Evolutionary conservation across 2,888 invertebrate species (phyloP).

Genomic region (Patella ulyssiponensis): DNA sequence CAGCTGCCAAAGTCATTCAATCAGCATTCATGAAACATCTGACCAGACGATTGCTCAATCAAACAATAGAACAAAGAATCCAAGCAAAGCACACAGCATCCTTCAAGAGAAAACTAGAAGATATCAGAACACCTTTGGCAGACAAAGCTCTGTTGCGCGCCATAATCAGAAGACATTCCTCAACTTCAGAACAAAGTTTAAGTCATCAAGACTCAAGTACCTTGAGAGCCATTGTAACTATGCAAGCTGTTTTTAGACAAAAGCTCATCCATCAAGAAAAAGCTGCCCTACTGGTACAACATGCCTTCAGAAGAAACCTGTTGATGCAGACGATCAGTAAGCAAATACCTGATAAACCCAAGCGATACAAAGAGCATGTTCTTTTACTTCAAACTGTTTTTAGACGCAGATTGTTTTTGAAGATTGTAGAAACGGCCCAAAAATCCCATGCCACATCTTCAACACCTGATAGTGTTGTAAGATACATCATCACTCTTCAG

Average conservation of each 20-base stretch:
- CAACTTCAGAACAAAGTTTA: not conserved
- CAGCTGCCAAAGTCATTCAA: slow-evolving; percentile 11
- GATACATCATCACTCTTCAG: not conserved
- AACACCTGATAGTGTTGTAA: not conserved
- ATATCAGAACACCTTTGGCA: not conserved
- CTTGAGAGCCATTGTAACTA: not conserved
- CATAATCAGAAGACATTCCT: not conserved
- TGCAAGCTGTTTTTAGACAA: slow-evolving; percentile 2
- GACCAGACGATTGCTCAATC: not conserved
- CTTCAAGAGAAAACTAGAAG: no score
- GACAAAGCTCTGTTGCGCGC: not conserved
- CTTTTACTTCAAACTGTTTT: not conserved
- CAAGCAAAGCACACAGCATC: not conserved
- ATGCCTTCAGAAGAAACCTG: not conserved
- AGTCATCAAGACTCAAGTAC: not conserved
- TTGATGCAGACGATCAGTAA: not conserved
- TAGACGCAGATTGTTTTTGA: not conserved
- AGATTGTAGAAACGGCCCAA: not conserved
- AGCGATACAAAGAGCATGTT: not conserved
- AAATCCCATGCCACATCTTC: not conserved
- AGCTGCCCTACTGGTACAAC: not conserved
- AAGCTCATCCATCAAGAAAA: slow-evolving; percentile 1
- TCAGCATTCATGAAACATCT: slow-evolving; percentile 8
- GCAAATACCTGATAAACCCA: not conserved
- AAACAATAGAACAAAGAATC: not conserved